A percentile compares a stretch with the other conserved stretches of the same genome.
These are phyloP conservation scores for Beris morrisii DNA, from an alignment of 2,888 invertebrate species.

Conservation along the genomic window DNA sequence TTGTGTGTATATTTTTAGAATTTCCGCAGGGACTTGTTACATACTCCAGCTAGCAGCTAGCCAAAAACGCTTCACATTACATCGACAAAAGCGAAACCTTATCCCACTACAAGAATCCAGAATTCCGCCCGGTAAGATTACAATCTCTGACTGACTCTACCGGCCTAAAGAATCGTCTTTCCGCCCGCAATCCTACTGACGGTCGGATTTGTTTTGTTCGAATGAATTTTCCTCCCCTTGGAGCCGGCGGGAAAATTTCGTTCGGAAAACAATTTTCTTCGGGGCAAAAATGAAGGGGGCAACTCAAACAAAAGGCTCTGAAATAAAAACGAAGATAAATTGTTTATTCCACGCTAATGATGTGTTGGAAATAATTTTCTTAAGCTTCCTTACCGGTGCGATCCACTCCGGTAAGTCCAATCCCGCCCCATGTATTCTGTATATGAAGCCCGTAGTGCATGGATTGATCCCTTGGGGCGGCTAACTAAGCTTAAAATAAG, in stretches of 20 bases:
- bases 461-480: slow-evolving; percentile 18
- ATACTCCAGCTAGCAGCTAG: neutral
- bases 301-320: slow-evolving; percentile 7
- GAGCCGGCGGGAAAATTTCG: slow-evolving; percentile 34
- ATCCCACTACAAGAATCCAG: no score
- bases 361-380: slow-evolving; percentile 34
- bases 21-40: slow-evolving; percentile 5
- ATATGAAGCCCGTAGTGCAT: slow-evolving; percentile 7
- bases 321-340: slow-evolving; percentile 28
- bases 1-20: slow-evolving; percentile 1
- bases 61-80: neutral
- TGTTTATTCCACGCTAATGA: slow-evolving; percentile 34
- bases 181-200: no score
- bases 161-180: no score
- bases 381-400: slow-evolving; percentile 22
- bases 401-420: slow-evolving; percentile 15
- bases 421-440: slow-evolving; percentile 11
- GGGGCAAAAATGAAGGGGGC: neutral
- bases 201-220: neutral
- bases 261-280: slow-evolving; percentile 39
- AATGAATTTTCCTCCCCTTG: slow-evolving; percentile 28
- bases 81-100: neutral
- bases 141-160: no score
- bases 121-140: no score
- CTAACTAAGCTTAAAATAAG: slow-evolving; percentile 26